Conservation (phyloP, 92 coral and sea anemone genomes). For the Porites rus region DNA sequence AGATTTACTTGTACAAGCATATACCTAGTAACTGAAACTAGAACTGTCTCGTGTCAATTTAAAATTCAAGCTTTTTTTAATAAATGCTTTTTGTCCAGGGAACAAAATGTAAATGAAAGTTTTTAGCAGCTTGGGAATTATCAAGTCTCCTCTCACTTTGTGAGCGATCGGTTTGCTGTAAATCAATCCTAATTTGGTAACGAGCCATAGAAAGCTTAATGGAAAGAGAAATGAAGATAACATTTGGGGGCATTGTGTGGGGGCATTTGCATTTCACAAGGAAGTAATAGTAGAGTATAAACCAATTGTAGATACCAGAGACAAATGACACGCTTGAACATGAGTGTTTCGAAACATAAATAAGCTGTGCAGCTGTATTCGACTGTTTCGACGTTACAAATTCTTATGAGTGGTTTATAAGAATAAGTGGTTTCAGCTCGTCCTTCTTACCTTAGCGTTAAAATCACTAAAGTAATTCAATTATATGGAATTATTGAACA, state of each 20-base stretch:
- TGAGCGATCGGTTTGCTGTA: not conserved
- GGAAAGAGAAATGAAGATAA: not conserved
- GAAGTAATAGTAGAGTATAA: conserved; percentile 10
- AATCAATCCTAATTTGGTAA: not conserved
- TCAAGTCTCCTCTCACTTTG: not conserved
- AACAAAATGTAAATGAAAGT: conserved; percentile 5
- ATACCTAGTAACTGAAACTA: conserved; percentile 9
- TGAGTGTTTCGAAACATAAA: conserved; percentile 13
- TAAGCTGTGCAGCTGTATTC: not conserved
- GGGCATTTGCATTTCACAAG: not conserved
- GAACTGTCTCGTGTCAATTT: not conserved
- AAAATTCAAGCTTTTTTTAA: not conserved
- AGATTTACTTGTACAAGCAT: not conserved
- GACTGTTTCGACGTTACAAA: not conserved
- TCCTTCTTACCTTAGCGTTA: not conserved
- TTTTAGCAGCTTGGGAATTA: not conserved
- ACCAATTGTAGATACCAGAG: not conserved
- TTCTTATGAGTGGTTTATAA: not conserved
- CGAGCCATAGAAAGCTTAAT: not conserved
- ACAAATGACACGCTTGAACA: not conserved
- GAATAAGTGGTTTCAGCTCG: not conserved
- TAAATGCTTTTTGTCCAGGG: not conserved
- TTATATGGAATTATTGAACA: not conserved
- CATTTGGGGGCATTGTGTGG: too few relatives aligned
- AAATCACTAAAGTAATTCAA: not conserved